A percentile compares a stretch with the other conserved stretches of the same genome.
Conservation (phyloP, 2,888 invertebrate genomes). For the Cepaea hortensis region DNA sequence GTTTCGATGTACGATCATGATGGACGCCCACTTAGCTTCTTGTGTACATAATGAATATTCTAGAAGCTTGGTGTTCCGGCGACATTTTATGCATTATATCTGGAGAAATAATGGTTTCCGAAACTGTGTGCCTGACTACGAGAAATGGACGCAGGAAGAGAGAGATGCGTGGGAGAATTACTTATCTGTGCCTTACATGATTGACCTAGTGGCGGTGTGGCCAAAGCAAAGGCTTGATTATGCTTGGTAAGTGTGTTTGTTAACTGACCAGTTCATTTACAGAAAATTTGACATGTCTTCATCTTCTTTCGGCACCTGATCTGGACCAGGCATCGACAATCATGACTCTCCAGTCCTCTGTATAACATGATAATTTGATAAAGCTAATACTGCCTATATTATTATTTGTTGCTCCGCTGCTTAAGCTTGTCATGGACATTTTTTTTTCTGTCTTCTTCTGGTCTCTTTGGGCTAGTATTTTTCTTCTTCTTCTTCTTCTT, state of each 20-base stretch:
- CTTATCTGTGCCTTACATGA: conserved; percentile 52
- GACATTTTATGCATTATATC: conserved; percentile 57
- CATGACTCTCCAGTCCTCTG: too few species aligned
- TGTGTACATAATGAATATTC: conserved; percentile 56
- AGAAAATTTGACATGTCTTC: too few species aligned
- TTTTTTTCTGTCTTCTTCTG: too few species aligned
- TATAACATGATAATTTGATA: too few species aligned
- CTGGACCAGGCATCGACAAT: too few species aligned
- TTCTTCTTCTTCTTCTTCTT: too few species aligned
- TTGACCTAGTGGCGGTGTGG: conserved; percentile 59
- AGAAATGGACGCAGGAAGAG: conserved; percentile 36
- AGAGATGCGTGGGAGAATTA: conserved; percentile 41
- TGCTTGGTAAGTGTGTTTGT: conserved; percentile 54
- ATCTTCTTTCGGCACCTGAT: too few species aligned
- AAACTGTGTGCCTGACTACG: conserved; percentile 41
- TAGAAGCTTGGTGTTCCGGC: conserved; percentile 57
- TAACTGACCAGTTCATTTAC: too few species aligned
- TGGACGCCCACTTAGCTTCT: conserved; percentile 63
- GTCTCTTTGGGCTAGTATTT: too few species aligned
- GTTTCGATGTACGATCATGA: conserved; percentile 45
- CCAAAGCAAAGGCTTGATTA: conserved; percentile 60
- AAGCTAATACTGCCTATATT: too few species aligned
- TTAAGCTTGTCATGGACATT: too few species aligned
- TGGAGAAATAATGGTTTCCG: conserved; percentile 48
- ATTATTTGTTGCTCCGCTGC: too few species aligned